phyloP scores from a whole-genome alignment of 2,888 invertebrate species.

The Seira ritae region DNA sequence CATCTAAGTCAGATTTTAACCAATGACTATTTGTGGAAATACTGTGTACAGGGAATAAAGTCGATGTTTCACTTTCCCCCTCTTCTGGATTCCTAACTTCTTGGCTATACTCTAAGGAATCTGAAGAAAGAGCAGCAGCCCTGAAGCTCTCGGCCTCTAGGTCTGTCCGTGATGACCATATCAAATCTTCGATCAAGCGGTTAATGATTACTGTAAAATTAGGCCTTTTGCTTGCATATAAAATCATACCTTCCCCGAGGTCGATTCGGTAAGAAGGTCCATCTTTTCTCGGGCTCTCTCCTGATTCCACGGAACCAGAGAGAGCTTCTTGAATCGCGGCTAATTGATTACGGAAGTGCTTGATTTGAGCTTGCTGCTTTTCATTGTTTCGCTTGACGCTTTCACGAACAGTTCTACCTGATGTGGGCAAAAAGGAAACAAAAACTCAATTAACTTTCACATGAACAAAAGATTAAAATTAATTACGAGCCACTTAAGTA shows the following conservation, averaged over 20 bases:
- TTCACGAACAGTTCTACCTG: conserved; percentile 49
- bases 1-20: conserved; percentile 53
- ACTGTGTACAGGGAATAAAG: conserved; percentile 56
- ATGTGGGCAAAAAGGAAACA: neutral
- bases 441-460: too few relatives aligned
- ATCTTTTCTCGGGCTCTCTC: conserved; percentile 12
- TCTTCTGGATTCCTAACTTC: conserved; percentile 58
- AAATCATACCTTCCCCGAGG: conserved; percentile 62
- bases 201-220: conserved; percentile 59
- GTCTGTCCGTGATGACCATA: conserved; percentile 52
- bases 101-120: conserved; percentile 50
- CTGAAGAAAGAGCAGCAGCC: conserved; percentile 51
- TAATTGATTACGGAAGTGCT: conserved; percentile 43
- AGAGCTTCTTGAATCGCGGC: conserved; percentile 45
- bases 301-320: conserved; percentile 49
- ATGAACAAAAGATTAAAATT: too few relatives aligned
- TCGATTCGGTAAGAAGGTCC: conserved; percentile 61
- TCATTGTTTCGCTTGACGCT: conserved; percentile 36
- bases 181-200: conserved; percentile 60
- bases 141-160: conserved; percentile 51
- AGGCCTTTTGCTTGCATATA: conserved; percentile 53
- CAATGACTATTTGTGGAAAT: conserved; percentile 35
- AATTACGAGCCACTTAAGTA: too few relatives aligned
- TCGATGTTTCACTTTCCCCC: conserved; percentile 65
- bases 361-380: conserved; percentile 19